A percentile compares a stretch with the other conserved stretches of the same genome.
Conservation (phyloP, 2,113 vertebrate genomes). For the Syrmaticus mikado region DNA sequence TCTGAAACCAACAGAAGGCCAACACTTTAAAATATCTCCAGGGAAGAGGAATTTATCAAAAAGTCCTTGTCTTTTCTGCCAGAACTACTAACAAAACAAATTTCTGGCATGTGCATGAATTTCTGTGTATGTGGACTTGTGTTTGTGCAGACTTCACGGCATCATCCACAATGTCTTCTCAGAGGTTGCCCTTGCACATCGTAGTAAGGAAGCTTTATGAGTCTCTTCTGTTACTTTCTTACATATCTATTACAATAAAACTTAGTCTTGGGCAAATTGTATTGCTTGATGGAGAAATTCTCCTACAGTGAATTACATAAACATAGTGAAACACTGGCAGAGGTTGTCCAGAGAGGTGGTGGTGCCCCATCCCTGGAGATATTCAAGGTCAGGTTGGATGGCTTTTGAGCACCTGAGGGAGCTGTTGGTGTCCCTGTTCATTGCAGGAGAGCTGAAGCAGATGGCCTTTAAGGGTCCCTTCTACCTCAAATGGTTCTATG, state of each 20-base stretch:
- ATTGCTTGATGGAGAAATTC: background rate
- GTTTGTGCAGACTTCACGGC: background rate
- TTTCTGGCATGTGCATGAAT: background rate
- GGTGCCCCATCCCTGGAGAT: too few relatives aligned
- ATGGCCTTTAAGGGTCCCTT: too few relatives aligned
- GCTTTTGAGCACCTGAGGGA: too few relatives aligned
- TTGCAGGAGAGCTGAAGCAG: too few relatives aligned
- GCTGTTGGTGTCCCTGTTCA: too few relatives aligned
- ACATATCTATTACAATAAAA: background rate
- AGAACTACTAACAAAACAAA: background rate
- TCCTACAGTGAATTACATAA: background rate
- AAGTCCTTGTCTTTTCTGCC: conserved; percentile 14
- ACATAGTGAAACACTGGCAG: too few relatives aligned
- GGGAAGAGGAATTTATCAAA: background rate
- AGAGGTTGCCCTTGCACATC: background rate
- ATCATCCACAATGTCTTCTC: background rate
- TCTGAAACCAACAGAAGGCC: background rate
- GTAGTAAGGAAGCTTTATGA: background rate
- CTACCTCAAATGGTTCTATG: too few relatives aligned
- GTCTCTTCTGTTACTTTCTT: background rate
- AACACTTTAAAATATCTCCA: conserved; percentile 16
- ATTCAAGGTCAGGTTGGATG: too few relatives aligned
- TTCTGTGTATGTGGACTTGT: background rate
- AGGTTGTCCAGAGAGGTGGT: too few relatives aligned
- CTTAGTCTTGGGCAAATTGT: background rate